Percentiles rank a stretch among this genome's conserved stretches.
Evolutionary conservation across 2,797 vertebrate species (phyloP).

Genomic region (Sparus aurata): DNA sequence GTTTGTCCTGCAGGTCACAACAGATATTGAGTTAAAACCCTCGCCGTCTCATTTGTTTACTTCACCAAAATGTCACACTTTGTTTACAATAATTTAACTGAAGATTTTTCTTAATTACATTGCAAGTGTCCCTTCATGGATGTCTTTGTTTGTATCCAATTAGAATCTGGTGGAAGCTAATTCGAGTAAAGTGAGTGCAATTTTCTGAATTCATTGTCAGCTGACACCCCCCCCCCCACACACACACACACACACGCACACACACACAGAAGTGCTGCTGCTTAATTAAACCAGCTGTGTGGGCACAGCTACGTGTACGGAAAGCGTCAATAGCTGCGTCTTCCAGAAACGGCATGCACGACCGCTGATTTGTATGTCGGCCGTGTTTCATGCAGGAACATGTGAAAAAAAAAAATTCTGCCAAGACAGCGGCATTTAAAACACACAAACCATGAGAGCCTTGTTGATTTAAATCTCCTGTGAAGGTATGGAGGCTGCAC

Average conservation of each 20-base stretch:
- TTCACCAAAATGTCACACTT: slow-evolving; percentile 25
- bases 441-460: slow-evolving; percentile 10
- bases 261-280: neutral
- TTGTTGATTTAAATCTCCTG: slow-evolving; percentile 34
- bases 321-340: neutral
- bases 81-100: slow-evolving; percentile 34
- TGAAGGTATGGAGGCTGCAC: slow-evolving; percentile 20
- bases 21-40: slow-evolving; percentile 29
- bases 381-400: neutral
- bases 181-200: slow-evolving; percentile 28
- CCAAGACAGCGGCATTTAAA: slow-evolving; percentile 22
- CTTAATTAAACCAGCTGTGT: slow-evolving; percentile 23
- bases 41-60: slow-evolving; percentile 32
- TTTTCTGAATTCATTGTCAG: slow-evolving; percentile 16
- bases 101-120: slow-evolving; percentile 34
- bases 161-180: slow-evolving; percentile 20
- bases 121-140: neutral
- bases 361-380: slow-evolving; percentile 15
- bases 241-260: too few relatives aligned
- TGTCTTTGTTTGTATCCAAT: slow-evolving; percentile 33
- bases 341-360: neutral
- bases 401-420: neutral
- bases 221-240: neutral
- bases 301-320: neutral
- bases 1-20: slow-evolving; percentile 23